These are phyloP conservation scores for Cristatella mucedo DNA, from an alignment of 2,888 invertebrate species.

Conservation along the genomic window DNA sequence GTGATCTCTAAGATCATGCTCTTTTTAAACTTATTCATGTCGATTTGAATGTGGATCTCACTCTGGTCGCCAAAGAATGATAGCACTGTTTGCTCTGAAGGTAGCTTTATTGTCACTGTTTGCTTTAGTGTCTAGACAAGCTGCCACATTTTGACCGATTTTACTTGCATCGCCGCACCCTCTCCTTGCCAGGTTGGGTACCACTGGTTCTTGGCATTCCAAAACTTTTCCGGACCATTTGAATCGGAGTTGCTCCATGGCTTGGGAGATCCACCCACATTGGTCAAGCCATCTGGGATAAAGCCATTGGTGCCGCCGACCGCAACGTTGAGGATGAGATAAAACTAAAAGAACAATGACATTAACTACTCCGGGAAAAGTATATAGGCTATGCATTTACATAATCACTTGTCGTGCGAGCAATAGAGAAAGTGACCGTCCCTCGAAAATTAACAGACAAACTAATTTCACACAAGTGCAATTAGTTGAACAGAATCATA, in stretches of 20 bases:
- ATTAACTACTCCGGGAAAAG: background rate
- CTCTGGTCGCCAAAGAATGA: no score
- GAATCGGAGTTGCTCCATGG: constrained; percentile 57
- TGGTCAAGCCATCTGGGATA: constrained; percentile 18
- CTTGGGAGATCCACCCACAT: constrained; percentile 41
- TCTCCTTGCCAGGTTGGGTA: constrained; percentile 49
- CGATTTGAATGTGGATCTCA: no score
- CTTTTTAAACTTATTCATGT: no score
- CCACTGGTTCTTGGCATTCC: constrained; percentile 47
- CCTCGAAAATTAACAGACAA: no score
- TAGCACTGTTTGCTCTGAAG: no score
- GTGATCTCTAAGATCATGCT: no score
- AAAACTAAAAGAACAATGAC: constrained; percentile 37
- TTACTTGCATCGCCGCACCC: constrained; percentile 46
- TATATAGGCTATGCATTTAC: no score
- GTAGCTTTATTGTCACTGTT: no score
- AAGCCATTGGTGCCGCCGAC: constrained; percentile 37
- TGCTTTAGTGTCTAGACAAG: background rate
- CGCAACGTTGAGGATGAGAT: constrained; percentile 24
- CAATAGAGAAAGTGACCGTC: background rate
- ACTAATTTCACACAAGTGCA: no score
- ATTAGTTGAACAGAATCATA: no score
- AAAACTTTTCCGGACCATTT: constrained; percentile 51
- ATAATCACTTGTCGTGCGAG: background rate
- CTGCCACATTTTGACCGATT: constrained; percentile 49